phyloP scores from a whole-genome alignment of 2,113 vertebrate species.

The Condylura cristata region DNA sequence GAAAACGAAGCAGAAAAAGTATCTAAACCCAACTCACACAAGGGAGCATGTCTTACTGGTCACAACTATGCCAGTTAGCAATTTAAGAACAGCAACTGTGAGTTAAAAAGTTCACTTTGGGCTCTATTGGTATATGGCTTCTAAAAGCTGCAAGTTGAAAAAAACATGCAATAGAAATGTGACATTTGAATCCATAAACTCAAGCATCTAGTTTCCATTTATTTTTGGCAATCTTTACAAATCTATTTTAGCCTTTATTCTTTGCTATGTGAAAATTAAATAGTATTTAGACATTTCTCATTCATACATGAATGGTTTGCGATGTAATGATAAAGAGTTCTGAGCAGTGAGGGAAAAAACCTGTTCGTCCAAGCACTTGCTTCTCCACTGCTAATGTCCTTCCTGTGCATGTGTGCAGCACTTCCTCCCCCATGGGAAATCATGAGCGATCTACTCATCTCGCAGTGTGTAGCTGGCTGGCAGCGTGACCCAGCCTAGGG shows the following conservation, averaged over 20 bases:
- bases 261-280: conserved; percentile 37
- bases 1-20: neutral
- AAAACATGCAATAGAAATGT: conserved; percentile 7
- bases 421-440: neutral
- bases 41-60: neutral
- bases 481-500: too few relatives aligned
- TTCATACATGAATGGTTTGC: neutral
- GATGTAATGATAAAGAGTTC: neutral
- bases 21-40: neutral
- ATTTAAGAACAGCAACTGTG: neutral
- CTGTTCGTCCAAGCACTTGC: neutral
- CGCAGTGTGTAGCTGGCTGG: neutral
- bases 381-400: conserved; percentile 18
- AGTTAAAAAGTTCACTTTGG: neutral
- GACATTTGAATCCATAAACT: conserved; percentile 19
- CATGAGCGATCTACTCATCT: neutral
- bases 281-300: neutral
- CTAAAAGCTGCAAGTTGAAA: conserved; percentile 10
- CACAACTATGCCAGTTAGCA: neutral
- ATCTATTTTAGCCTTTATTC: conserved; percentile 46
- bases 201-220: conserved; percentile 18
- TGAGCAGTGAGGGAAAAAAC: neutral
- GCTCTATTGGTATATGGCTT: conserved; percentile 1
- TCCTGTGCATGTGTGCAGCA: neutral
- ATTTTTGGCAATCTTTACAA: conserved; percentile 33